These are phyloP conservation scores for Neostethus bicornis DNA, from an alignment of 2,797 vertebrate species.

Conservation along the genomic window DNA sequence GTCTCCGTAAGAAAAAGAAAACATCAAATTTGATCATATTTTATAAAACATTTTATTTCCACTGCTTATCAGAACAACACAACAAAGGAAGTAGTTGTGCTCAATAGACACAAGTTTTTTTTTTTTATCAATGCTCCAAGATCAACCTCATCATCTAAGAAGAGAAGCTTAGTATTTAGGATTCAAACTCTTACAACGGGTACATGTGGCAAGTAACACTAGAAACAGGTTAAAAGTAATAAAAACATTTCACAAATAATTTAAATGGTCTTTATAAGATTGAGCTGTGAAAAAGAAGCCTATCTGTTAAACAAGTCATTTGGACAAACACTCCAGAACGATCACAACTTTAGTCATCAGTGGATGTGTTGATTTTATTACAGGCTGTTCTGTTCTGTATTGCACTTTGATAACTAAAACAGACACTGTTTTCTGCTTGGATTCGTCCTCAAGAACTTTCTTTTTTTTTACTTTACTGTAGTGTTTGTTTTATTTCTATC, in stretches of 20 bases:
- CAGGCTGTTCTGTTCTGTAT: slow-evolving; percentile 35
- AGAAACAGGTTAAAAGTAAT: slow-evolving; percentile 20
- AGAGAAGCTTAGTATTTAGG: slow-evolving; percentile 7
- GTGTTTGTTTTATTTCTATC: slow-evolving; percentile 17
- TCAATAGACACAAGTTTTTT: neutral
- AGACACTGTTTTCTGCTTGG: slow-evolving; percentile 2
- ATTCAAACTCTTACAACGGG: slow-evolving; percentile 4
- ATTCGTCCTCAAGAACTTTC: neutral
- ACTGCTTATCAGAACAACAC: slow-evolving; percentile 19
- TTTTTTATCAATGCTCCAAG: slow-evolving; percentile 15
- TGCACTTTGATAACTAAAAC: slow-evolving; percentile 10
- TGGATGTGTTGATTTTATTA: slow-evolving; percentile 55
- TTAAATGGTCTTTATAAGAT: slow-evolving; percentile 4
- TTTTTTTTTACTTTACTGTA: neutral
- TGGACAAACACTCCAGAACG: slow-evolving; percentile 17
- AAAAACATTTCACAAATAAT: slow-evolving; percentile 11
- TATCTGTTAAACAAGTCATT: slow-evolving; percentile 20
- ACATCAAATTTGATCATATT: no score
- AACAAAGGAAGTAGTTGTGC: slow-evolving; percentile 12
- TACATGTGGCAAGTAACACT: slow-evolving; percentile 19
- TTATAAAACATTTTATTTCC: no score
- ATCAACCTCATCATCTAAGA: neutral
- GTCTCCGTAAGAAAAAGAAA: no score
- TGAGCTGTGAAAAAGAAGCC: slow-evolving; percentile 26
- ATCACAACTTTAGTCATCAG: slow-evolving; percentile 27